phyloP scores from a whole-genome alignment of 2,888 invertebrate genomes.

The Pyrrhia umbra region DNA sequence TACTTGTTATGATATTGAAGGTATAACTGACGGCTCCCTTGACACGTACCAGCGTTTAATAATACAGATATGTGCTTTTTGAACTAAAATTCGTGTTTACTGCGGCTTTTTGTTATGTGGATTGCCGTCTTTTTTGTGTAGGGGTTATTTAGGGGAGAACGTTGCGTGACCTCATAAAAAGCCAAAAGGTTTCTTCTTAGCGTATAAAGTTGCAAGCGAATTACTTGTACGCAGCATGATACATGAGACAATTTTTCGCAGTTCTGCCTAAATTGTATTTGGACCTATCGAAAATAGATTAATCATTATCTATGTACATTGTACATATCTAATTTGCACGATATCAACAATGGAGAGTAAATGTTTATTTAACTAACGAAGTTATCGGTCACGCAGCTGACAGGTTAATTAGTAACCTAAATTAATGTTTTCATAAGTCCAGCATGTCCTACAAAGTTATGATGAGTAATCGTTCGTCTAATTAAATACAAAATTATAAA shows the following conservation, averaged over 20 bases:
- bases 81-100: slow-evolving; percentile 25
- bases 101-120: slow-evolving; percentile 21
- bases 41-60: slow-evolving; percentile 42
- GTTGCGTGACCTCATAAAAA: not conserved
- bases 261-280: not conserved
- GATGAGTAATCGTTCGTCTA: too few relatives aligned
- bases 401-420: slow-evolving; percentile 35
- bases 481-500: too few relatives aligned
- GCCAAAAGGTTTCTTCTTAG: not conserved
- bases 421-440: slow-evolving; percentile 30
- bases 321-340: not conserved
- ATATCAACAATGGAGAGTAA: slow-evolving; percentile 7
- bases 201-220: not conserved
- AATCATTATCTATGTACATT: slow-evolving; percentile 11
- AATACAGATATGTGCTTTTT: slow-evolving; percentile 51
- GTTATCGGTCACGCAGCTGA: slow-evolving; percentile 31
- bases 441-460: too few relatives aligned
- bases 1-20: slow-evolving; percentile 58
- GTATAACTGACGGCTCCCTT: slow-evolving; percentile 43
- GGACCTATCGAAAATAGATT: not conserved
- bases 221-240: not conserved
- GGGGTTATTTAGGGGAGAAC: not conserved
- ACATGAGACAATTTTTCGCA: not conserved
- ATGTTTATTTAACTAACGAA: slow-evolving; percentile 23
- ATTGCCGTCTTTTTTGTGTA: slow-evolving; percentile 16